These are phyloP conservation scores for Thereva unica DNA, from an alignment of 2,888 invertebrate species.

Conservation along the genomic window DNA sequence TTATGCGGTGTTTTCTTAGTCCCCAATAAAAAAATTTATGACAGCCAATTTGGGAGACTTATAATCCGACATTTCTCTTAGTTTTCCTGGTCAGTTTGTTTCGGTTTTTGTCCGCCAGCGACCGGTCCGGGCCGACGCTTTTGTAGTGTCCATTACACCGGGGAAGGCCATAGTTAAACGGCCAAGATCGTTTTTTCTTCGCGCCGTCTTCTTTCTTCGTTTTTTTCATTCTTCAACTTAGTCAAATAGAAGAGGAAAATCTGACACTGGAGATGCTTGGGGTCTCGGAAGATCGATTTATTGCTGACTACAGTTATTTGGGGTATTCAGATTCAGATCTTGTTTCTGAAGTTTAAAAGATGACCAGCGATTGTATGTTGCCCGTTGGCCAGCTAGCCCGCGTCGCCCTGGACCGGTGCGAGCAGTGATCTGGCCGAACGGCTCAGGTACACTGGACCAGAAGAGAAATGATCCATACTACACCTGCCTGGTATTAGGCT, in stretches of 20 bases:
- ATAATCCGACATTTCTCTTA: slow-evolving; percentile 37
- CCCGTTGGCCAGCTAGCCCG: too few relatives aligned
- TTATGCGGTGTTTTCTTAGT: background rate
- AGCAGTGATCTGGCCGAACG: too few relatives aligned
- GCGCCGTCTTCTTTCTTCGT: background rate
- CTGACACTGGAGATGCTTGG: slow-evolving; percentile 27
- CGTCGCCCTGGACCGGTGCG: too few relatives aligned
- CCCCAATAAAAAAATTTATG: slow-evolving; percentile 34
- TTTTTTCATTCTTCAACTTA: background rate
- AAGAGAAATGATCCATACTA: slow-evolving; percentile 21
- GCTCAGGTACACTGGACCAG: background rate
- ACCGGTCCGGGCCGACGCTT: slow-evolving; percentile 5
- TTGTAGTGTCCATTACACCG: slow-evolving; percentile 16
- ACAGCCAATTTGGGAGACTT: slow-evolving; percentile 37
- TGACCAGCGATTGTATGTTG: slow-evolving; percentile 16
- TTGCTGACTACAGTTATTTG: slow-evolving; percentile 31
- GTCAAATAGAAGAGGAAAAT: slow-evolving; percentile 24
- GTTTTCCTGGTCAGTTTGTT: slow-evolving; percentile 25
- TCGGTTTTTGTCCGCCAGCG: slow-evolving; percentile 20
- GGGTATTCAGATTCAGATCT: slow-evolving; percentile 20
- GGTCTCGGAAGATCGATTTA: slow-evolving; percentile 30
- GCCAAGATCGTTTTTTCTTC: slow-evolving; percentile 17
- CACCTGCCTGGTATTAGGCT: slow-evolving; percentile 37
- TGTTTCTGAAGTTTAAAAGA: slow-evolving; percentile 9
- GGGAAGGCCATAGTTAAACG: slow-evolving; percentile 15